These are phyloP conservation scores for Notothenia rossii DNA, from an alignment of 2,113 vertebrate species.

Conservation along the genomic window DNA sequence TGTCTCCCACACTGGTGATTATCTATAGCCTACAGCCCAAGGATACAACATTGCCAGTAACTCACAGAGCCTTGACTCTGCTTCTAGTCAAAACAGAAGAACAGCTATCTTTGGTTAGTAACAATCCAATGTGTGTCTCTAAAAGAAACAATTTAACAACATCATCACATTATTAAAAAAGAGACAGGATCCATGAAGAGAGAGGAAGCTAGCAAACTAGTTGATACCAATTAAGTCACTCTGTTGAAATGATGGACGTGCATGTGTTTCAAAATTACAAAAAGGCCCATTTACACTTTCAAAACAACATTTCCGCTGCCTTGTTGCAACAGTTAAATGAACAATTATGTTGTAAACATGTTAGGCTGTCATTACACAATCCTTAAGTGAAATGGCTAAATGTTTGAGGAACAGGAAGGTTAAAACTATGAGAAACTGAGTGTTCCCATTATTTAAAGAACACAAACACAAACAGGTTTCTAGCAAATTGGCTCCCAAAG, in stretches of 20 bases:
- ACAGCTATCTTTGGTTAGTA: neutral
- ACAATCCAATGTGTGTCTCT: neutral
- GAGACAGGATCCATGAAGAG: neutral
- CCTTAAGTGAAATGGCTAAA: neutral
- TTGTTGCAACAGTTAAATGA: constrained; percentile 10
- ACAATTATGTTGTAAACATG: constrained; percentile 23
- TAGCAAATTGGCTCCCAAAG: neutral
- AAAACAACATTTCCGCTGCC: constrained; percentile 8
- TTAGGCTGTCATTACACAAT: constrained; percentile 21
- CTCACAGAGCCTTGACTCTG: constrained; percentile 27
- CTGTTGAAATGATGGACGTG: neutral
- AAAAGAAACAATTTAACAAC: neutral
- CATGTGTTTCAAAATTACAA: constrained; percentile 26
- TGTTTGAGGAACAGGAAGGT: neutral
- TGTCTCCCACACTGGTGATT: constrained; percentile 9
- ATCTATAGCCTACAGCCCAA: constrained; percentile 32
- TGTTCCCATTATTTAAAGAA: neutral
- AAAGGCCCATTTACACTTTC: neutral
- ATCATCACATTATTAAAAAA: neutral
- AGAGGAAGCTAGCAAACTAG: neutral
- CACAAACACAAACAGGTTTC: neutral
- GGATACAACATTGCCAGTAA: constrained; percentile 42
- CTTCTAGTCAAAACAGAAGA: constrained; percentile 1
- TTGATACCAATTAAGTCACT: neutral
- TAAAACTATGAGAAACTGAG: neutral